Conservation (phyloP, 2,113 vertebrate genomes). For the human region GRCh38 chr5:95547501-95548000, state of each 20-base stretch:
- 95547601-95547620: background rate
- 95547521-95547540: background rate
- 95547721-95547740: background rate
- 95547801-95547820: background rate
- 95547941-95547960: background rate
- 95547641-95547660: background rate
- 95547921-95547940: constrained; percentile 16
- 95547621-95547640: background rate
- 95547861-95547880: constrained; percentile 21
- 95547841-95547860: background rate
- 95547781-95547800: constrained; percentile 20
- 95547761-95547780: constrained; percentile 11
- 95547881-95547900: background rate
- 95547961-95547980: background rate
- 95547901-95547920: background rate
- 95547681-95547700: background rate
- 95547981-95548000: constrained; percentile 5
- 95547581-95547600: background rate
- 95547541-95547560: background rate
- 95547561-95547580: background rate
- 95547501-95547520: background rate
- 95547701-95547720: background rate
- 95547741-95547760: constrained; percentile 18
- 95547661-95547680: constrained; percentile 20
- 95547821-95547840: constrained; percentile 22